These are phyloP conservation scores for Peromyscus leucopus DNA, from an alignment of 2,113 vertebrate species.

Conservation along the genomic window DNA sequence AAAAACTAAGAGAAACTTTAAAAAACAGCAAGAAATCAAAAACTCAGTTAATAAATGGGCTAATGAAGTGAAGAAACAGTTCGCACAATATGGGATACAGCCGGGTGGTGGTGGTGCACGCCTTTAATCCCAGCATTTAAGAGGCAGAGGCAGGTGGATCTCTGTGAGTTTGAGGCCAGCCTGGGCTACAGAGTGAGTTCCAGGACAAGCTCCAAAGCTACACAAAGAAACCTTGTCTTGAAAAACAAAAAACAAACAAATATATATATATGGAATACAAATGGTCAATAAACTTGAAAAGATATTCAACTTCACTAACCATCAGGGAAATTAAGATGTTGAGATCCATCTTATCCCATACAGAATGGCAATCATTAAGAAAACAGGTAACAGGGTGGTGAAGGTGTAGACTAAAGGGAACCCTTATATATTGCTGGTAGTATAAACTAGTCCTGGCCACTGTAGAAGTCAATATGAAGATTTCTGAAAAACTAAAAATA, in stretches of 20 bases:
- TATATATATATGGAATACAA: not conserved
- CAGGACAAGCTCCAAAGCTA: too few species aligned
- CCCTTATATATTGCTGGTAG: not conserved
- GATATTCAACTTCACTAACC: not conserved
- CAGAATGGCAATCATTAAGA: not conserved
- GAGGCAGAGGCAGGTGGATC: not conserved
- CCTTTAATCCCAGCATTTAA: not conserved
- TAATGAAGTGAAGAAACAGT: not conserved
- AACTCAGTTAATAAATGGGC: not conserved
- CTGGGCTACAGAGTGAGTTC: too few species aligned
- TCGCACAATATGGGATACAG: not conserved
- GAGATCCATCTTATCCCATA: not conserved
- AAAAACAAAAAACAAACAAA: too few species aligned
- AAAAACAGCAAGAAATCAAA: not conserved
- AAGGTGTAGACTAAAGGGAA: not conserved
- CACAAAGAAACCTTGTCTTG: too few species aligned
- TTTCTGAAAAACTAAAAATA: not conserved
- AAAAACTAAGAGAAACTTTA: not conserved
- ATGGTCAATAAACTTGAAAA: not conserved
- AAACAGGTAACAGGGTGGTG: not conserved
- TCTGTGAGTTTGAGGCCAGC: too few species aligned
- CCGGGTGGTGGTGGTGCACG: too few species aligned
- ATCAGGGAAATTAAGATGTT: not conserved
- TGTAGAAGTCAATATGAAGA: not conserved
- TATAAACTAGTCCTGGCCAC: not conserved